Conservation (phyloP, 2,888 invertebrate genomes). For the Nesidiocoris tenuis region DNA sequence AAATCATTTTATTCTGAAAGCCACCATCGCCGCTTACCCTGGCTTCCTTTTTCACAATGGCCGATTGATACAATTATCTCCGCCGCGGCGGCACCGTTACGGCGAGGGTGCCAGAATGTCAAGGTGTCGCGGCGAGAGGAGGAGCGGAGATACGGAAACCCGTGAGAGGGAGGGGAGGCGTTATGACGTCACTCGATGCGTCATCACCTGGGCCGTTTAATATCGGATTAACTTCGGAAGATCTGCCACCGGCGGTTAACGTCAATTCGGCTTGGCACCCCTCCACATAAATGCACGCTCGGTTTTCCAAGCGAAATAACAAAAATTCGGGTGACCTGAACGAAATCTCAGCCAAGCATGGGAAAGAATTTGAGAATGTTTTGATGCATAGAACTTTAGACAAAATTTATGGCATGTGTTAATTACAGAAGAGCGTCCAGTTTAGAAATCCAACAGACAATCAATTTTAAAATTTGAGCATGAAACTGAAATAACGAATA, state of each 20-base stretch:
- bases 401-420: no score
- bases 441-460: no score
- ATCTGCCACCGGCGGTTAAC: conserved; percentile 11
- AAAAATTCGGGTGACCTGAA: no score
- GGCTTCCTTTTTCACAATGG: neutral
- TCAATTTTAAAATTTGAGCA: no score
- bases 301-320: no score
- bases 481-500: no score
- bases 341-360: no score
- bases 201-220: conserved; percentile 41
- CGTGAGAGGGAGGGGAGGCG: neutral
- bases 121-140: neutral
- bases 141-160: neutral
- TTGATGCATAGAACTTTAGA: no score
- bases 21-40: neutral
- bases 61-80: conserved; percentile 26
- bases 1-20: conserved; percentile 27
- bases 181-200: conserved; percentile 33
- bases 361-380: no score
- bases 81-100: conserved; percentile 14
- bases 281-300: no score
- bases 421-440: no score
- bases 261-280: conserved; percentile 16
- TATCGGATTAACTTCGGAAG: conserved; percentile 37
- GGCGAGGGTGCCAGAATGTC: neutral